Percentiles rank a stretch among this genome's conserved stretches.
Evolutionary conservation across 2,888 invertebrate species (phyloP).

Genomic region (Sinohyriopsis cumingii): DNA sequence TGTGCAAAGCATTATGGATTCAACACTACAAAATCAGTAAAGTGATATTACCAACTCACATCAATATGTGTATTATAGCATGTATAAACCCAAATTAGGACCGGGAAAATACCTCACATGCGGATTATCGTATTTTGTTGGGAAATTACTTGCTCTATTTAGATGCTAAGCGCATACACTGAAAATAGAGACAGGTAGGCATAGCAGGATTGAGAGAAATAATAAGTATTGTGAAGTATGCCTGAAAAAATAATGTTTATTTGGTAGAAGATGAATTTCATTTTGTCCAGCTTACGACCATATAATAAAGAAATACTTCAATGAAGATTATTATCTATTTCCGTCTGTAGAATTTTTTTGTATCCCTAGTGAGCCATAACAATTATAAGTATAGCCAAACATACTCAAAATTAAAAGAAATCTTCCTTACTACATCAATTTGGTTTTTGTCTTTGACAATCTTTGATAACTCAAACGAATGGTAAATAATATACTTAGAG

Average conservation of each 20-base stretch:
- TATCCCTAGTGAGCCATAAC: too few relatives aligned
- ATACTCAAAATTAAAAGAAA: too few relatives aligned
- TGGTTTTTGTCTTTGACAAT: too few relatives aligned
- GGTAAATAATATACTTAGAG: too few relatives aligned
- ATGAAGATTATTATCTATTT: not conserved
- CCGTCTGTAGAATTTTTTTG: too few relatives aligned
- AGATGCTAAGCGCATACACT: slow-evolving; percentile 13
- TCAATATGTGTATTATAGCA: slow-evolving; percentile 7
- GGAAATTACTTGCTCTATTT: slow-evolving; percentile 9
- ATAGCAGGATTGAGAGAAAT: slow-evolving; percentile 13
- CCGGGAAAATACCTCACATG: slow-evolving; percentile 10
- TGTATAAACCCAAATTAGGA: slow-evolving; percentile 5
- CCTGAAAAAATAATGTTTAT: slow-evolving; percentile 7
- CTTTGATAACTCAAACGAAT: too few relatives aligned
- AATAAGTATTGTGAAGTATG: slow-evolving; percentile 15
- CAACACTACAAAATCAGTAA: slow-evolving; percentile 4
- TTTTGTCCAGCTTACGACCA: slow-evolving; percentile 13
- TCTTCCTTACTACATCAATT: too few relatives aligned
- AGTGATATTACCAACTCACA: slow-evolving; percentile 4
- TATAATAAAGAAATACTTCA: slow-evolving; percentile 9
- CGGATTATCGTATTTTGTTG: slow-evolving; percentile 3
- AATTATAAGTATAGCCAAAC: too few relatives aligned
- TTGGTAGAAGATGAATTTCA: slow-evolving; percentile 14
- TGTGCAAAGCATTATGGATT: slow-evolving; percentile 12
- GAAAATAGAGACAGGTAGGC: slow-evolving; percentile 20